These are phyloP conservation scores for Ichneumoninae sp. DNA, from an alignment of 2,888 invertebrate genomes.

Conservation along the genomic window DNA sequence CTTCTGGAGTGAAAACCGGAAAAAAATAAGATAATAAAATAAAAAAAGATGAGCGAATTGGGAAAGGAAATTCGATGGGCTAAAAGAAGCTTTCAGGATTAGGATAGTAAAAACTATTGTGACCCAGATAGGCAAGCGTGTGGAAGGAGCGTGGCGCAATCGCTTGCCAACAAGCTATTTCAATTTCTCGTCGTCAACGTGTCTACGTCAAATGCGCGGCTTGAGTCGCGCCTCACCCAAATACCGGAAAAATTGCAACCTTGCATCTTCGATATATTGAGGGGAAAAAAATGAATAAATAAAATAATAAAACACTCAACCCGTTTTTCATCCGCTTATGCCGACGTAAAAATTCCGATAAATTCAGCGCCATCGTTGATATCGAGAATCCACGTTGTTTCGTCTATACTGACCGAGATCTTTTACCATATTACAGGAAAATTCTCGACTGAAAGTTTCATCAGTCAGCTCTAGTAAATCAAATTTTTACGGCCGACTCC, in stretches of 20 bases:
- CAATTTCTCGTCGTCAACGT: conserved; percentile 6
- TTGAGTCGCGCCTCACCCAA: neutral
- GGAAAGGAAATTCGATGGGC: neutral
- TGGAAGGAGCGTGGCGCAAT: conserved; percentile 1
- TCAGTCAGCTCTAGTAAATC: neutral
- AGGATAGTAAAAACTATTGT: conserved; percentile 17
- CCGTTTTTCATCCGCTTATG: conserved; percentile 5
- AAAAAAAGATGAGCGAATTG: neutral
- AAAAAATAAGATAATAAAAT: neutral
- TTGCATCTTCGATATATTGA: neutral
- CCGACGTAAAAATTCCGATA: neutral
- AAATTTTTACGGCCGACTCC: neutral
- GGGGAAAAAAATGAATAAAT: neutral
- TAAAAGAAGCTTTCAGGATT: conserved; percentile 9
- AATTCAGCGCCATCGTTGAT: neutral
- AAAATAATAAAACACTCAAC: neutral
- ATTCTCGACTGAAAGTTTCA: neutral
- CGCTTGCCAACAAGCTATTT: conserved; percentile 16
- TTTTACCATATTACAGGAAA: neutral
- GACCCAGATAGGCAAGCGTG: conserved; percentile 17
- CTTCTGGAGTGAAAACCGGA: neutral
- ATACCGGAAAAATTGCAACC: conserved; percentile 2
- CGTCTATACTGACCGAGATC: neutral
- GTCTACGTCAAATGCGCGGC: conserved; percentile 8
- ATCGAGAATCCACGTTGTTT: neutral